Evolutionary conservation across 2,113 vertebrate species (phyloP), one percentile per base, ranked within the genome.

Genomic region (Mus spicilegus): DNA sequence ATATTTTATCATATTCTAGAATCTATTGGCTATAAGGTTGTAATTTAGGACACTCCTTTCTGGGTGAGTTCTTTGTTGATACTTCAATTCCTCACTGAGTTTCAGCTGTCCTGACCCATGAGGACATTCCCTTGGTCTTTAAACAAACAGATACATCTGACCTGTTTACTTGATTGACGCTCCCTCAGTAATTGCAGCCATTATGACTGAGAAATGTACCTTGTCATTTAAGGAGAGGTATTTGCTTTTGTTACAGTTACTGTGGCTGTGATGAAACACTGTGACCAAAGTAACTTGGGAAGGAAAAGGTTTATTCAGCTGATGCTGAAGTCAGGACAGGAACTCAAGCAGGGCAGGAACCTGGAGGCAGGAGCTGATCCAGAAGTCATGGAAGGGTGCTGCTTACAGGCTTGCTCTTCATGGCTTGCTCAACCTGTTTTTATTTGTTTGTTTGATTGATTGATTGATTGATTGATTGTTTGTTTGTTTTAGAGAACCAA

Each of bases 121-220:
- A 1, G 12, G 96, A 13, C 8, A 26, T 72, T 11, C 84, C 51
- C 58, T 58, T 94, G 56, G 65, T 95, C 92, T 91, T 82, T 77
- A 67, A 87, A 61, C 46, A 96, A 97, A 80, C 67, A 39, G 90
- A 56, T 46, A 30, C 17, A 77, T 17, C 49, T 56, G 67, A 22
- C 30, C 92, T 96, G 61, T 96, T 98, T 96, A 96, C 93, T 96
- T 82, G 96, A 77, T 93, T 97, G 87, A 28, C 93, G 58, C 82
- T 93, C 91, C 97, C 92, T 85, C 92, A 87, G 61, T 96, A 96
- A 95, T 82, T 87, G 2, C 84, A 96, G 63, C 46, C 49, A 58
- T 92, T 88, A 67, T 75, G 39, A 76, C 36, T 95, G 70, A 96
- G 77, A 89, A 97, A 69, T 9, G 0, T 22, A 80, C 13, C 94